phyloP scores from a whole-genome alignment of 1,140 invertebrate species.

The Pectinophora gossypiella region DNA sequence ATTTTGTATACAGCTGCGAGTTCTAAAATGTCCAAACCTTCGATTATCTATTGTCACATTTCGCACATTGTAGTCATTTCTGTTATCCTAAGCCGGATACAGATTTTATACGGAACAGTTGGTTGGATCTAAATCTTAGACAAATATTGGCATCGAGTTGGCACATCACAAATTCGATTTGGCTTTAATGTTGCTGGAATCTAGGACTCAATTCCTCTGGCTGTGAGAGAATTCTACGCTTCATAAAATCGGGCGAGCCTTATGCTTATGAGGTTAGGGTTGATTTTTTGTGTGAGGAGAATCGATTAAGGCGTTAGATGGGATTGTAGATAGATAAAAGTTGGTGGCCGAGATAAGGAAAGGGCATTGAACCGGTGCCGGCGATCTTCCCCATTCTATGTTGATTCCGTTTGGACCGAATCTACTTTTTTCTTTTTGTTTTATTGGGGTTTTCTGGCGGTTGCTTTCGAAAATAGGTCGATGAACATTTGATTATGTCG shows the following conservation, averaged over 20 bases:
- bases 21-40: too few species aligned
- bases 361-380: constrained; percentile 37
- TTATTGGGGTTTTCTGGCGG: too few species aligned
- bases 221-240: too few species aligned
- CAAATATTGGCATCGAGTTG: constrained; percentile 33
- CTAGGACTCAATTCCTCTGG: too few species aligned
- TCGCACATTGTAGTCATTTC: background rate
- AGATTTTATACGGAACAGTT: constrained; percentile 11
- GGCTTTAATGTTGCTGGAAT: background rate
- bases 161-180: constrained; percentile 24
- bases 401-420: constrained; percentile 32
- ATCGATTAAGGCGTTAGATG: constrained; percentile 31
- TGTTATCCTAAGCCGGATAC: constrained; percentile 17
- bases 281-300: constrained; percentile 16
- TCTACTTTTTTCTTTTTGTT: too few species aligned
- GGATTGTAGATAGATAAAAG: constrained; percentile 34
- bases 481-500: too few species aligned
- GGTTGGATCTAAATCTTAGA: constrained; percentile 27
- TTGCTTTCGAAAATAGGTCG: too few species aligned
- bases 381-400: constrained; percentile 29
- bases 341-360: constrained; percentile 45
- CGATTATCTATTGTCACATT: too few species aligned
- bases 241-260: too few species aligned
- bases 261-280: constrained; percentile 27
- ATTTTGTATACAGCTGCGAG: too few species aligned